phyloP scores from a whole-genome alignment of 2,888 invertebrate species.

The Apomyelois bistriatella region DNA sequence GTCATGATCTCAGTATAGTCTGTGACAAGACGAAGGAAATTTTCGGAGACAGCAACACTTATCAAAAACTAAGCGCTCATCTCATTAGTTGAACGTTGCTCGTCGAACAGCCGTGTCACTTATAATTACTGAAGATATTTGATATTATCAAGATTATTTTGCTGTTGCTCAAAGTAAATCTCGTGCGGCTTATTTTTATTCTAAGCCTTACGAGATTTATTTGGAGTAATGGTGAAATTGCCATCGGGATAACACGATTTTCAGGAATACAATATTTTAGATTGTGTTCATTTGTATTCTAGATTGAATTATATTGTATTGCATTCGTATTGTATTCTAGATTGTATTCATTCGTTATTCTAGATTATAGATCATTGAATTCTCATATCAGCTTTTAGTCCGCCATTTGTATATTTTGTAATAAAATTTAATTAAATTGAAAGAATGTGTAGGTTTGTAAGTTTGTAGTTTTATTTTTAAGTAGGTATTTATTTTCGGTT shows the following conservation, averaged over 20 bases:
- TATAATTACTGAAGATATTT: background rate
- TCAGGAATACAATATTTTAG: background rate
- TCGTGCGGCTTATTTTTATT: conserved; percentile 62
- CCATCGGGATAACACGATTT: background rate
- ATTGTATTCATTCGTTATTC: too few species aligned
- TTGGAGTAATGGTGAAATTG: conserved; percentile 44
- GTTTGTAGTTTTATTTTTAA: too few species aligned
- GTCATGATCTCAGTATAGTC: too few species aligned
- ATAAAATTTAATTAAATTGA: too few species aligned
- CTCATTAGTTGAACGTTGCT: background rate
- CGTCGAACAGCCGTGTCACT: background rate
- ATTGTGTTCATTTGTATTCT: too few species aligned
- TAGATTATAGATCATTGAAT: too few species aligned
- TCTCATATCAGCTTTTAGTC: too few species aligned
- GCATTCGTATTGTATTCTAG: too few species aligned
- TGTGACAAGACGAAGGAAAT: background rate
- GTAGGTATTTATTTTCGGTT: too few species aligned
- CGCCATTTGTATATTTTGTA: too few species aligned
- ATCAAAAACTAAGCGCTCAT: background rate
- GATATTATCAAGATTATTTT: conserved; percentile 19
- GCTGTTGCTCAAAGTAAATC: conserved; percentile 66
- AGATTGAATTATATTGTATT: too few species aligned
- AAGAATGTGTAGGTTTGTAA: too few species aligned
- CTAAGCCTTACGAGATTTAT: conserved; percentile 62
- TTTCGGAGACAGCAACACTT: background rate